Base-by-base conservation (phyloP, 2,888 invertebrate species). In the Nematopogon swammerdamellus region DNA sequence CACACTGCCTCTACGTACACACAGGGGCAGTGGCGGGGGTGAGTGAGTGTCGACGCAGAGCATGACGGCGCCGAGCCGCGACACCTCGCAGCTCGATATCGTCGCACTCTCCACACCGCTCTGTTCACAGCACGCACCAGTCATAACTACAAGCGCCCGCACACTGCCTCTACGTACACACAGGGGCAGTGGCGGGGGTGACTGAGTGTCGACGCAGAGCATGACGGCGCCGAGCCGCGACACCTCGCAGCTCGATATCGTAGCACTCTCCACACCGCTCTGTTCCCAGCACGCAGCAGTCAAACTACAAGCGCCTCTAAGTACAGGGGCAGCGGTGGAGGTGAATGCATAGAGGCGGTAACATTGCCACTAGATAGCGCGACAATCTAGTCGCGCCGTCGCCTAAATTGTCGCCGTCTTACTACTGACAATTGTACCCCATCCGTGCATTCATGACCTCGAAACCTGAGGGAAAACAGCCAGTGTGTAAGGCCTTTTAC, bases 311-410 rank as follows among this genome's bases (percentile, higher is more conserved):
- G n/a, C n/a, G n/a, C n/a, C n/a, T n/a, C n/a, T 19, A 47, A n/a
- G 60, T 61, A 61, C 43, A 72, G 72, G 1, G 67, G 58, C 0
- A 63, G 20, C 0, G n/a, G n/a, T n/a, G n/a, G n/a, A n/a, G n/a
- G n/a, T n/a, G 93, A 89, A 54, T 85, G 85, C 0, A 87, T 85
- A 69, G 94, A 94, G 36, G 92, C 77, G 16, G 92, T 89, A 59
- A 91, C 71, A 59, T 87, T 88, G 55, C 85, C 85, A 56, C 85
- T 82, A 8, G 85, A 81, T 52, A 88, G 63, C 5, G 60, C 53
- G 19, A 69, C 69, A 45, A 68, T 58, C 19, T 61, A n/a, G n/a
- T n/a, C n/a, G n/a, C n/a, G n/a, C n/a, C n/a, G n/a, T n/a, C n/a
- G n/a, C n/a, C n/a, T n/a, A n/a, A n/a, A n/a, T n/a, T n/a, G n/a